phyloP scores from a whole-genome alignment of 2,113 vertebrate species.

The Pomatostomus ruficeps region DNA sequence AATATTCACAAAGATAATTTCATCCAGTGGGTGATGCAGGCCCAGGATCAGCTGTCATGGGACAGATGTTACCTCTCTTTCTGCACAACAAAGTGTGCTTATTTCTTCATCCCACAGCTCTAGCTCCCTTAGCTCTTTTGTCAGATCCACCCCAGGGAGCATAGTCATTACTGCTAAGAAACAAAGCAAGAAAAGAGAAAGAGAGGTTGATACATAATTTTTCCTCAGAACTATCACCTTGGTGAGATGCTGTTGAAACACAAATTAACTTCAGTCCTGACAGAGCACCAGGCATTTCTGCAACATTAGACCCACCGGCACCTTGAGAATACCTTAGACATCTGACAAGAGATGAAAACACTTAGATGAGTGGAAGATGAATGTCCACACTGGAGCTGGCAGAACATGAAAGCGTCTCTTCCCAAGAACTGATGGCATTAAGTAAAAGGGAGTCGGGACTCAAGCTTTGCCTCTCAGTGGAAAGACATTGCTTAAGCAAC shows the following conservation, averaged over 20 bases:
- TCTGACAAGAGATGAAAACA: not conserved
- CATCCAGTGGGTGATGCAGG: not conserved
- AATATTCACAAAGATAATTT: not conserved
- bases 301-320: not conserved
- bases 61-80: not conserved
- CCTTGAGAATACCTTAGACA: not conserved
- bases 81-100: not conserved
- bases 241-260: not conserved
- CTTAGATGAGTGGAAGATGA: not conserved
- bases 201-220: not conserved
- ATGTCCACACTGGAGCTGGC: not conserved
- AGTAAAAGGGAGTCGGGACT: not conserved
- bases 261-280: not conserved
- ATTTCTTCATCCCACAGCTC: not conserved
- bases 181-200: not conserved
- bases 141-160: not conserved
- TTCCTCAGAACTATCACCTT: not conserved
- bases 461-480: not conserved
- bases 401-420: not conserved
- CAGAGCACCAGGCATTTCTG: not conserved
- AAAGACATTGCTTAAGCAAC: not conserved
- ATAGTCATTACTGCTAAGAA: not conserved
- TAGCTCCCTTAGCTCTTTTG: not conserved
- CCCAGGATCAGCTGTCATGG: not conserved
- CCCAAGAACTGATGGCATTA: not conserved